Conservation (phyloP, 2,797 vertebrate species). For the Scolopax bukidnonensis region DNA sequence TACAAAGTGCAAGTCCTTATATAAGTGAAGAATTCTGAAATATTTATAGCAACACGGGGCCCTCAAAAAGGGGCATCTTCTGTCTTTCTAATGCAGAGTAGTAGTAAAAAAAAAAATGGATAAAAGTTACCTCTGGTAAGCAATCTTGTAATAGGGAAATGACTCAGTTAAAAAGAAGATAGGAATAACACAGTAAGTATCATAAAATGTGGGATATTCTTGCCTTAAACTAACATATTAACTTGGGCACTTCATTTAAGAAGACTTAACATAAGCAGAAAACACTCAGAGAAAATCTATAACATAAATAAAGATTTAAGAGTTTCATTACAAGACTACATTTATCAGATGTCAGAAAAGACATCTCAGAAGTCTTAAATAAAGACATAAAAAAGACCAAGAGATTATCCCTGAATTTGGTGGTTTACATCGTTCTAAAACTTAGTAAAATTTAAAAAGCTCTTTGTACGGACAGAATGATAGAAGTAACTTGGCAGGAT, state of each 20-base stretch:
- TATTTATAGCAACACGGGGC: background rate
- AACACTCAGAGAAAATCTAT: background rate
- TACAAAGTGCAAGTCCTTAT: background rate
- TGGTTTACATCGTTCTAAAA: background rate
- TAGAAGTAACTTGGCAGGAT: background rate
- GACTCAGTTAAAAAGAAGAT: background rate
- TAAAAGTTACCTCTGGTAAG: background rate
- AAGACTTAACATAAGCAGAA: background rate
- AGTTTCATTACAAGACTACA: background rate
- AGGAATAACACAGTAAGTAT: background rate
- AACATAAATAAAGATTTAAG: conserved; percentile 1
- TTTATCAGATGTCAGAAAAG: background rate
- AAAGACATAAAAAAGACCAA: background rate
- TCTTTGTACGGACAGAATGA: background rate
- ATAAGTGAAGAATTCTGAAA: background rate
- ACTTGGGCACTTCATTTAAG: background rate
- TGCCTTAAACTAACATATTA: background rate
- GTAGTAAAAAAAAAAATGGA: accelerated
- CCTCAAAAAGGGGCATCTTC: background rate
- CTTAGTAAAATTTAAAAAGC: background rate
- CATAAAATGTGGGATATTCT: background rate
- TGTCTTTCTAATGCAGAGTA: background rate
- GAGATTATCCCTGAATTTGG: background rate
- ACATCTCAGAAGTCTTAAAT: background rate
- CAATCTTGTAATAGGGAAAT: background rate